These are phyloP conservation scores for Schlechtendalia chinensis DNA, from an alignment of 1,140 invertebrate genomes.

Conservation along the genomic window DNA sequence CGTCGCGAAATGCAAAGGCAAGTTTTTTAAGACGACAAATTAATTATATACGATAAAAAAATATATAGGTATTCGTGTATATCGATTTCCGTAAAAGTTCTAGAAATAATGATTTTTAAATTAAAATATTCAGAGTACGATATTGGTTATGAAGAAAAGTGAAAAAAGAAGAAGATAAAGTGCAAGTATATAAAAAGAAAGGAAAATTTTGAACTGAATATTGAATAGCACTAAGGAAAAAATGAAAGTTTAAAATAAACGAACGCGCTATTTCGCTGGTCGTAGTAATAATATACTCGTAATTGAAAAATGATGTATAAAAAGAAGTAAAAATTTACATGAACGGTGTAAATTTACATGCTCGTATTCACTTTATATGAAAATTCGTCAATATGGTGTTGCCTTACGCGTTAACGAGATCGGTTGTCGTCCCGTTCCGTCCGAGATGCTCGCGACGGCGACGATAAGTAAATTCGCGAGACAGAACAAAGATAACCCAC, in stretches of 20 bases:
- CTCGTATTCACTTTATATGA: too few species aligned
- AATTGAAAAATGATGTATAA: neutral
- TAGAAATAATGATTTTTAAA: constrained; percentile 8
- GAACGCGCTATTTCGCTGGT: neutral
- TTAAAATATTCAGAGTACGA: constrained; percentile 19
- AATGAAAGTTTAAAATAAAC: constrained; percentile 23
- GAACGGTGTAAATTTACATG: too few species aligned
- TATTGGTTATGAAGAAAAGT: neutral
- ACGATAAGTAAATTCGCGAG: too few species aligned
- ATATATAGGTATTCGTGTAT: neutral
- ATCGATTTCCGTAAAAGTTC: neutral
- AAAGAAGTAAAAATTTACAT: neutral
- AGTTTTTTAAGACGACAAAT: neutral
- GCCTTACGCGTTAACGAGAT: too few species aligned
- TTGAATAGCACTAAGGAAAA: neutral
- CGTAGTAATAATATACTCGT: neutral
- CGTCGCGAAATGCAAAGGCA: neutral
- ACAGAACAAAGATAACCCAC: too few species aligned
- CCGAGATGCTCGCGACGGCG: too few species aligned
- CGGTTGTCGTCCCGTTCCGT: too few species aligned
- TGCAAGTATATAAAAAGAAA: neutral
- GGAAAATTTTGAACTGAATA: neutral
- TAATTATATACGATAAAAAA: neutral
- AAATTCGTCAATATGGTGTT: too few species aligned
- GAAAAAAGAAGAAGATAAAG: neutral